Percentiles rank a stretch among this genome's conserved stretches.
Conservation (phyloP, 2,113 vertebrate genomes). For the Chloropsis hardwickii region DNA sequence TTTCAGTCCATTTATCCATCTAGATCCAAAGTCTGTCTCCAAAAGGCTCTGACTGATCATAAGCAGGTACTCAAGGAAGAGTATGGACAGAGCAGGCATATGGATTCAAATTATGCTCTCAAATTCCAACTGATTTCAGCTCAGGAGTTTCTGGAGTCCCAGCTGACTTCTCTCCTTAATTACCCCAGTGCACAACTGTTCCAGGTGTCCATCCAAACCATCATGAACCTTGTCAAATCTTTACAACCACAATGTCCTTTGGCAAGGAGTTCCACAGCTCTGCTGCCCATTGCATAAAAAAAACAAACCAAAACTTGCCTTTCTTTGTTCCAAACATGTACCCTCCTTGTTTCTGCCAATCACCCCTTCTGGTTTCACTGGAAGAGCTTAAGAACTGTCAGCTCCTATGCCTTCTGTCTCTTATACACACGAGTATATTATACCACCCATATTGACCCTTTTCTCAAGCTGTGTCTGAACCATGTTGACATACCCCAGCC, state of each 20-base stretch:
- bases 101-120: background rate
- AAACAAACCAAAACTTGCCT: background rate
- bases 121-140: background rate
- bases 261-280: background rate
- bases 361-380: background rate
- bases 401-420: background rate
- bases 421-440: background rate
- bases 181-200: accelerated
- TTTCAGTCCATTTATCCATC: background rate
- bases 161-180: background rate
- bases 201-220: background rate
- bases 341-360: background rate
- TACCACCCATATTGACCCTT: background rate
- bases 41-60: background rate
- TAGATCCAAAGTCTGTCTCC: background rate
- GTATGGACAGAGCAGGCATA: background rate
- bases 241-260: background rate
- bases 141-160: background rate
- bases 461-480: background rate
- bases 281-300: background rate
- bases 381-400: background rate
- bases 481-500: background rate
- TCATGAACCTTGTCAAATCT: background rate
- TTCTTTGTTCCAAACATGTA: background rate
- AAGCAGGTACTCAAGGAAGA: background rate